A percentile compares a stretch with the other conserved stretches of the same genome.
phyloP scores from a whole-genome alignment of 1,140 invertebrate genomes.

The Aphidius ervi region DNA sequence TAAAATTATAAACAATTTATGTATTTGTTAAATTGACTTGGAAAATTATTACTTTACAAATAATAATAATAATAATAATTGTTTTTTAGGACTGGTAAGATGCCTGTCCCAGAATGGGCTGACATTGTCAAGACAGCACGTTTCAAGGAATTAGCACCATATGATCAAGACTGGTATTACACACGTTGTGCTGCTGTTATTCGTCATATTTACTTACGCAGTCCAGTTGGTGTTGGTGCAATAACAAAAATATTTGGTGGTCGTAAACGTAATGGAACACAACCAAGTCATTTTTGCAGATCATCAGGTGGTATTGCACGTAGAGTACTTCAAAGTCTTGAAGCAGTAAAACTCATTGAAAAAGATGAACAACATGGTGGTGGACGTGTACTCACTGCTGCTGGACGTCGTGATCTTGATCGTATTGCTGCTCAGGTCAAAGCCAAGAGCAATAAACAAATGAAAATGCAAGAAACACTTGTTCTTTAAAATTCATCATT shows the following conservation, averaged over 20 bases:
- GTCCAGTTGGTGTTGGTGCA: conserved; percentile 90
- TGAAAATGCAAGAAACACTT: conserved; percentile 53
- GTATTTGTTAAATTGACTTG: too few species aligned
- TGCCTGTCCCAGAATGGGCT: conserved; percentile 95
- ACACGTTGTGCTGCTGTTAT: conserved; percentile 88
- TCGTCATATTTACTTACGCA: conserved; percentile 91
- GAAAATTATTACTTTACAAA: too few species aligned
- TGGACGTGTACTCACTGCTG: conserved; percentile 82
- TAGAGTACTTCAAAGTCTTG: conserved; percentile 90
- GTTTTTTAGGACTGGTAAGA: conserved; percentile 81
- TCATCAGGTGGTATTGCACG: conserved; percentile 87
- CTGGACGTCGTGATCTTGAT: conserved; percentile 94
- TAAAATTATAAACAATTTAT: too few species aligned
- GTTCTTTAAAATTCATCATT: conserved; percentile 17
- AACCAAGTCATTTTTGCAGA: conserved; percentile 90
- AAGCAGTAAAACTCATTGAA: conserved; percentile 90
- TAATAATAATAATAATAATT: background rate
- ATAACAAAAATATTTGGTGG: conserved; percentile 96
- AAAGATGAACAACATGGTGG: conserved; percentile 71
- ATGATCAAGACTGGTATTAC: conserved; percentile 98
- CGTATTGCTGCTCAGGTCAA: conserved; percentile 94
- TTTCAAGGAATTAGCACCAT: conserved; percentile 95
- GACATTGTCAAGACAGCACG: conserved; percentile 93
- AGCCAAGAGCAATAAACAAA: conserved; percentile 59
- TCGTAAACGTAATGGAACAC: conserved; percentile 90